A percentile compares a stretch with the other conserved stretches of the same genome.
Evolutionary conservation across 1,140 invertebrate species (phyloP).

Genomic region (Bursaphelenchus mucronatus): DNA sequence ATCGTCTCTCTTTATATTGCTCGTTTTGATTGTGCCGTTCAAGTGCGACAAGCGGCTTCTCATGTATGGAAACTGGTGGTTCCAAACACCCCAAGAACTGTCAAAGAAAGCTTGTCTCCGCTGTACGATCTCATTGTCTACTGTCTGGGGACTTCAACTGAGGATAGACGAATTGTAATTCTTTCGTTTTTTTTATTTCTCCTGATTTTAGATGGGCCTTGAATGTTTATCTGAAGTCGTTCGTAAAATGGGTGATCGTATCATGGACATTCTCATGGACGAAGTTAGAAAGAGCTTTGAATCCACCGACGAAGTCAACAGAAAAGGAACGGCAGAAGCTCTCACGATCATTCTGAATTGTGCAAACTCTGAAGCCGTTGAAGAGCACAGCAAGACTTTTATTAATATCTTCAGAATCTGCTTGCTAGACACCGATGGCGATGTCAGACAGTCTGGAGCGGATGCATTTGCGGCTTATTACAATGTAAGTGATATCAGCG

Average conservation of each 20-base stretch:
- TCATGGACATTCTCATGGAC: conserved; percentile 94
- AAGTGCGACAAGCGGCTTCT: conserved; percentile 83
- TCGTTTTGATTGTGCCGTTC: conserved; percentile 86
- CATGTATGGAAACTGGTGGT: conserved; percentile 61
- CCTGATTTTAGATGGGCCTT: conserved; percentile 72
- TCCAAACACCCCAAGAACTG: conserved; percentile 72
- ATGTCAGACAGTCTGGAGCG: conserved; percentile 85
- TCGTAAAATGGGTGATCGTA: conserved; percentile 90
- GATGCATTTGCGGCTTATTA: conserved; percentile 93
- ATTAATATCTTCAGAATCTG: conserved; percentile 74
- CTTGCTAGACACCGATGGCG: conserved; percentile 32
- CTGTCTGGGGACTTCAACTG: conserved; percentile 70
- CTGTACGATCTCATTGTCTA: conserved; percentile 73
- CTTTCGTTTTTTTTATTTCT: conserved; percentile 24
- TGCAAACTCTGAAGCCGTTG: conserved; percentile 70
- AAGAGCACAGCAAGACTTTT: conserved; percentile 85
- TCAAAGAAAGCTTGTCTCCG: conserved; percentile 91
- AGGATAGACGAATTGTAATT: conserved; percentile 40
- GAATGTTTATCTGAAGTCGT: conserved; percentile 93
- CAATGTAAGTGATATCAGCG: conserved; percentile 13
- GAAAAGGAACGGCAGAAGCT: conserved; percentile 96
- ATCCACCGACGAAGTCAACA: conserved; percentile 75
- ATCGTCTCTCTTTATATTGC: conserved; percentile 95
- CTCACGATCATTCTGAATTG: conserved; percentile 93
- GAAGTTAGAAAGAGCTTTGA: conserved; percentile 87